A percentile compares a stretch with the other conserved stretches of the same genome.
Evolutionary conservation across 2,888 invertebrate genomes (phyloP).

Genomic region (Ophion ellenae): DNA sequence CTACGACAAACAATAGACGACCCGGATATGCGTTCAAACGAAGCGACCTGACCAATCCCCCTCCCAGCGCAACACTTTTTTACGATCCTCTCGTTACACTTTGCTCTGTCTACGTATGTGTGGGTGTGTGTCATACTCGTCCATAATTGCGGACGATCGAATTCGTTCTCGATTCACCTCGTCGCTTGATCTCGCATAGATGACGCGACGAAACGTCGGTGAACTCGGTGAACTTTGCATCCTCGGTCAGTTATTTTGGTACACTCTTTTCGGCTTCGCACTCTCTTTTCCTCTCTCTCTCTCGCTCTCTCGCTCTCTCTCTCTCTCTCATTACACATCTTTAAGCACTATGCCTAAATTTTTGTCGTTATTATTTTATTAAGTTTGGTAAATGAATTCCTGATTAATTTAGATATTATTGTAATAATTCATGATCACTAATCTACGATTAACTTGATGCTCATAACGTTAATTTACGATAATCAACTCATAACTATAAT

Average conservation of each 20-base stretch:
- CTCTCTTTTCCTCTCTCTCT: too few relatives aligned
- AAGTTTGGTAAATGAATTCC: too few relatives aligned
- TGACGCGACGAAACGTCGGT: constrained; percentile 42
- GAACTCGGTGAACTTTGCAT: constrained; percentile 42
- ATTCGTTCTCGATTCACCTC: constrained; percentile 57
- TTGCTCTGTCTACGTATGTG: neutral
- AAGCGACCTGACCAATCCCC: constrained; percentile 62
- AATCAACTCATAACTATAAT: too few relatives aligned
- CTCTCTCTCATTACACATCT: too few relatives aligned
- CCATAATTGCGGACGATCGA: constrained; percentile 57
- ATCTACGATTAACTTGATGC: too few relatives aligned
- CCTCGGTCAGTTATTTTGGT: neutral
- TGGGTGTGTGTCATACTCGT: constrained; percentile 36
- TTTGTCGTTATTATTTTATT: too few relatives aligned
- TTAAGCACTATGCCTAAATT: too few relatives aligned
- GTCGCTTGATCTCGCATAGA: constrained; percentile 44
- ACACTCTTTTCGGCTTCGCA: constrained; percentile 4
- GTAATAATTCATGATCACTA: too few relatives aligned
- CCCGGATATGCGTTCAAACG: constrained; percentile 73
- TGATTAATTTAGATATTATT: too few relatives aligned
- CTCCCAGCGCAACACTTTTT: constrained; percentile 15
- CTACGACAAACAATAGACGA: constrained; percentile 75
- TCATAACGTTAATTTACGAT: too few relatives aligned
- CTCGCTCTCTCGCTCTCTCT: too few relatives aligned
- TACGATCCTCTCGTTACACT: constrained; percentile 20